phyloP scores from a whole-genome alignment of 2,797 vertebrate genomes.

The Onychomys leucogaster region DNA sequence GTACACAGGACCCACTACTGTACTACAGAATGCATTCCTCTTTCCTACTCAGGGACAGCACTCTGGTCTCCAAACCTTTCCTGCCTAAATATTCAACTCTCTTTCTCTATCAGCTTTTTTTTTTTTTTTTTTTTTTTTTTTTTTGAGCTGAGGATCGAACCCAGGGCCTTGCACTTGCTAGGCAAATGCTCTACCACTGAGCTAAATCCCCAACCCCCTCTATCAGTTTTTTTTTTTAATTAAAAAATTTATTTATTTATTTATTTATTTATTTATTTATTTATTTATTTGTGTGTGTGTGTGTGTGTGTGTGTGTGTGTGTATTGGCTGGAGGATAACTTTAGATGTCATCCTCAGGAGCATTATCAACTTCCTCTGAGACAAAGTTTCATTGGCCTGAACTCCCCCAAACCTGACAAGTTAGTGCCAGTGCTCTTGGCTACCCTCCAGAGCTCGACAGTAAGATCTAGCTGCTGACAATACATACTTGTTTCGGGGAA shows the following conservation, averaged over 20 bases:
- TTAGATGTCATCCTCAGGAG: neutral
- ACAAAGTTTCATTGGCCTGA: neutral
- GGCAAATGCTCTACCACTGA: no score
- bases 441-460: neutral
- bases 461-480: neutral
- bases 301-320: no score
- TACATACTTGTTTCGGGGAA: neutral
- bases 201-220: no score
- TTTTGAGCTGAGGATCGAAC: no score
- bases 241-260: neutral
- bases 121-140: neutral
- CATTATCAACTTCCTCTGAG: neutral
- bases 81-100: neutral
- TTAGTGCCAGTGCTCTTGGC: neutral
- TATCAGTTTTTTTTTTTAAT: conserved; percentile 1
- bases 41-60: no score
- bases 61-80: neutral
- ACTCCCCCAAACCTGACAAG: neutral
- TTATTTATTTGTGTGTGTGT: neutral
- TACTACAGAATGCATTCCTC: fast-evolving
- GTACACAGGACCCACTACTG: neutral
- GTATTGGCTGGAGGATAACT: neutral
- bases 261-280: neutral
- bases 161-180: no score
- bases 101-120: neutral